phyloP scores from a whole-genome alignment of 2,113 vertebrate species.

The Caranx melampygus region DNA sequence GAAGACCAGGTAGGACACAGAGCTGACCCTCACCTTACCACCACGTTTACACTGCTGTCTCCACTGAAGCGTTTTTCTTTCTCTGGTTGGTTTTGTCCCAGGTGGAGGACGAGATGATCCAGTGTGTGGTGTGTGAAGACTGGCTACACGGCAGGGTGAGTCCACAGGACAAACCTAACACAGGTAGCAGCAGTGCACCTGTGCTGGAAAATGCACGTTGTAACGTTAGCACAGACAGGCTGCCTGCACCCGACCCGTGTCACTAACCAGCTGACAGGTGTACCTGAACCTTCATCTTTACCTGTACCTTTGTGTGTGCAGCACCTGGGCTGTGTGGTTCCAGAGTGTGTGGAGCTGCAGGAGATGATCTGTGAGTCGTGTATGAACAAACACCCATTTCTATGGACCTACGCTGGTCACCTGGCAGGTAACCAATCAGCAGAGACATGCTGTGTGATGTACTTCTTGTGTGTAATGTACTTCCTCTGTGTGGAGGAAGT shows the following conservation, averaged over 20 bases:
- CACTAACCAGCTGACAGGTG: no score
- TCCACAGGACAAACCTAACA: background rate
- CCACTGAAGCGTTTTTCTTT: background rate
- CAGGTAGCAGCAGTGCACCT: background rate
- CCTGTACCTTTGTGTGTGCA: constrained; percentile 57
- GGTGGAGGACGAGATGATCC: constrained; percentile 96
- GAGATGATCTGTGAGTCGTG: constrained; percentile 97
- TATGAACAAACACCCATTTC: constrained; percentile 89
- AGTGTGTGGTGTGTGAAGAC: constrained; percentile 97
- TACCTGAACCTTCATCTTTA: background rate
- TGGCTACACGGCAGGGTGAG: constrained; percentile 99
- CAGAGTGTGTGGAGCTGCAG: constrained; percentile 92
- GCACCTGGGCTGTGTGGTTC: constrained; percentile 91
- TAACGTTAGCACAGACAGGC: background rate
- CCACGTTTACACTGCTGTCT: background rate
- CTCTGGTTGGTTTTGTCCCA: constrained; percentile 65
- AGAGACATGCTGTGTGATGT: background rate
- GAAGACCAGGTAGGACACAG: constrained; percentile 90
- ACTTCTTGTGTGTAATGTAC: background rate
- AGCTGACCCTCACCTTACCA: background rate
- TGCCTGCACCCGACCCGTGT: background rate
- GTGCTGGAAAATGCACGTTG: background rate
- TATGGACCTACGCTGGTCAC: constrained; percentile 89
- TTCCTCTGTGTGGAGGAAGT: background rate
- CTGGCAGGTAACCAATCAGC: constrained; percentile 84